These are phyloP conservation scores for Cercopithecus petaurista DNA, from an alignment of 2,797 vertebrate genomes.

Conservation along the genomic window DNA sequence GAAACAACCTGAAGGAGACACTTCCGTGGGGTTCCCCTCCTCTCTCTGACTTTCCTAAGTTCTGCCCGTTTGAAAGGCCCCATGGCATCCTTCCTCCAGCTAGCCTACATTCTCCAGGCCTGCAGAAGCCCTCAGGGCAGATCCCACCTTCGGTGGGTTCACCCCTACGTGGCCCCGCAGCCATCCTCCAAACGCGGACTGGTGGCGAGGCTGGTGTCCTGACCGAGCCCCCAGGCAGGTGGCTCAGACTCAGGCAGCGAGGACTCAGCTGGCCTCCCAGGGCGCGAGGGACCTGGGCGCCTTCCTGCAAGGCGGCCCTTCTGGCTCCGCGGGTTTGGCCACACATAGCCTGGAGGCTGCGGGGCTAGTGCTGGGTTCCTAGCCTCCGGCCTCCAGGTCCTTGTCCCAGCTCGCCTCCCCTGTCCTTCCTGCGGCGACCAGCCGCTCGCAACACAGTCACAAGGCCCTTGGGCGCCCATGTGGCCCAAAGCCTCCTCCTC, in stretches of 20 bases:
- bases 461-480: not conserved
- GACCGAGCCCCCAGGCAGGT: too few relatives aligned
- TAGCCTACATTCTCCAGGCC: not conserved
- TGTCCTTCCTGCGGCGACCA: not conserved
- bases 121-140: not conserved
- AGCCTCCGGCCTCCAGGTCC: not conserved
- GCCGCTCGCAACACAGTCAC: not conserved
- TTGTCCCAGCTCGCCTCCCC: not conserved
- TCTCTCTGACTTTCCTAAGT: not conserved
- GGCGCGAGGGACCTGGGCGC: rapidly evolving
- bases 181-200: not conserved
- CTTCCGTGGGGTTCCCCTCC: not conserved
- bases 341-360: not conserved
- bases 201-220: not conserved
- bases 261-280: not conserved
- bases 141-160: not conserved
- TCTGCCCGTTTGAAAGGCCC: not conserved
- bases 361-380: rapidly evolving
- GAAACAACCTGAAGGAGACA: not conserved
- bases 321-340: rapidly evolving
- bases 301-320: not conserved
- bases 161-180: too few relatives aligned
- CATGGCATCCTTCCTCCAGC: not conserved
- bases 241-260: not conserved
- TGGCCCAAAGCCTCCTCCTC: not conserved